Evolutionary conservation across 92 coral and sea anemone species (phyloP), one percentile per base, ranked within the genome.

Genomic region (Phymanthus crucifer): DNA sequence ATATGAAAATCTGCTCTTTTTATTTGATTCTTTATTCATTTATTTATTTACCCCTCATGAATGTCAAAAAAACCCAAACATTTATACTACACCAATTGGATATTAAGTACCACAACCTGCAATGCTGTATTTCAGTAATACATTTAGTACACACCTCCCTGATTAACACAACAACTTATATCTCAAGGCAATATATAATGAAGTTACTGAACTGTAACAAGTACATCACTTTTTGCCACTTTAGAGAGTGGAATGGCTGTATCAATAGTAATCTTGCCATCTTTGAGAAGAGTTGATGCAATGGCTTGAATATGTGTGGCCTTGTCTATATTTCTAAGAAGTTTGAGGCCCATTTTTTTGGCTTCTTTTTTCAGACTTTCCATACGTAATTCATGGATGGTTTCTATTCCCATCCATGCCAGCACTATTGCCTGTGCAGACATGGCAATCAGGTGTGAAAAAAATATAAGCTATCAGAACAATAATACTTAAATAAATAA

Each of bases 251-350:
- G 33, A 71, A 32, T 71, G 35, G 48, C 50, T 34, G 33, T 48
- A 34, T n/a, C 46, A 71, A 71, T n/a, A 23, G 14, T 34, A 33
- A 71, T 48, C 0, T 71, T n/a, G 14, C 35, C 24, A 27, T 14
- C 14, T 48, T 71, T 71, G 24, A 71, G n/a, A 27, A 71, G n/a
- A 24, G 46, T 71, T 33, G 75, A 34, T 71, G 75, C 75, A 71
- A 71, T 71, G n/a, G 24, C 75, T 71, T 33, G 75, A 34, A 71
- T 16, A 48, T 71, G 75, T 14, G 75, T 71, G 50, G 33, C 50
- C 35, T 71, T 71, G 75, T 71, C 75, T 48, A 17, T 71, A 37
- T 71, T 71, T n/a, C 75, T n/a, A 6, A 71, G n/a, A 27, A 71
- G 35, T 29, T 34, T 34, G 1, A 71, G 75, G 29, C 75, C 75